These are phyloP conservation scores for Paragorgia papillata DNA, from an alignment of 92 coral and sea anemone species.

Conservation along the genomic window DNA sequence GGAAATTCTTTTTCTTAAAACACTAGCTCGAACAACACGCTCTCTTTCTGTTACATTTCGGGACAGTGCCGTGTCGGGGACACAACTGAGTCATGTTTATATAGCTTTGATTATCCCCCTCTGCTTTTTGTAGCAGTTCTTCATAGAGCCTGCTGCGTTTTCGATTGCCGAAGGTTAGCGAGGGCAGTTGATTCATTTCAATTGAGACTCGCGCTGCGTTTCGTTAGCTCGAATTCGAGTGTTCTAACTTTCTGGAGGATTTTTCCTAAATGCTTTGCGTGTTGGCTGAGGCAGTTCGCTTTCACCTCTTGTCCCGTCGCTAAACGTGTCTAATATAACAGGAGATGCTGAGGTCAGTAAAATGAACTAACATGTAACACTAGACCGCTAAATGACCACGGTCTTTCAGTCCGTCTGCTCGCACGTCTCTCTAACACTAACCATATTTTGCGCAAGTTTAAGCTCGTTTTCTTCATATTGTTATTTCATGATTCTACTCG, in stretches of 20 bases:
- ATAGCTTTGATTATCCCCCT: slow-evolving; percentile 10
- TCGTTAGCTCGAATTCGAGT: neutral
- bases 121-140: slow-evolving; percentile 5
- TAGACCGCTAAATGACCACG: neutral
- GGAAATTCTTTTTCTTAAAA: too few relatives aligned
- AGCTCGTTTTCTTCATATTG: too few relatives aligned
- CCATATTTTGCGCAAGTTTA: too few relatives aligned
- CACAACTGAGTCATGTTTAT: slow-evolving; percentile 3
- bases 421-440: too few relatives aligned
- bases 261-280: neutral
- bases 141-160: slow-evolving; percentile 9
- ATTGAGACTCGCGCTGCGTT: slow-evolving; percentile 10
- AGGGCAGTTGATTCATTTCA: slow-evolving; percentile 27
- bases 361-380: neutral
- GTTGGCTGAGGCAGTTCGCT: neutral
- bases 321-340: neutral
- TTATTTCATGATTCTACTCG: too few relatives aligned
- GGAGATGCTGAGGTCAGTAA: neutral
- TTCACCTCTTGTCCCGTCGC: neutral
- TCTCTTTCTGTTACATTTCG: neutral
- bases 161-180: slow-evolving; percentile 5
- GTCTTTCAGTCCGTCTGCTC: neutral
- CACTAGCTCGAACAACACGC: neutral
- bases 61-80: neutral
- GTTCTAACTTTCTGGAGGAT: neutral